Evolutionary conservation across 2,888 invertebrate genomes (phyloP), one percentile per base, ranked within the genome.

Genomic region (Drosophila differens): DNA sequence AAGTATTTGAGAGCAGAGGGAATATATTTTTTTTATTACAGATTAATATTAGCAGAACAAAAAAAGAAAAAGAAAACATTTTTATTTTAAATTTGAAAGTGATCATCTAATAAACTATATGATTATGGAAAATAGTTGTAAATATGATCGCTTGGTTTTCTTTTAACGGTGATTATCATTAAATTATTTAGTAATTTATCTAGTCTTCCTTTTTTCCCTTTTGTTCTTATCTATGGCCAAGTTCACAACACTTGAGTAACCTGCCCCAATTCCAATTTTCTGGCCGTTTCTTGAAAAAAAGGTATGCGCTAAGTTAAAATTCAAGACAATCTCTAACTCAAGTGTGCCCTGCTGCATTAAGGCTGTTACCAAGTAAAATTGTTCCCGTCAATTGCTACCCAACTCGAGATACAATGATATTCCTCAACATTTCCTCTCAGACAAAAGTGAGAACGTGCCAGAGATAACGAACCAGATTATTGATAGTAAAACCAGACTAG

Each of bases 381-480:
- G n/a, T 14, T 30, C 1, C 6, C 12, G 19, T 33, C 7, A 52
- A 44, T 4, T 22, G 44, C 35, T 54, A 44, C 7, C 54, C 63
- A 53, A 37, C 25, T 37, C 32, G 19, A 25, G 41, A 30, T 61
- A 32, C n/a, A 53, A n/a, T 30, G 14, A 16, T 35, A 59, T 49
- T 49, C 25, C 28, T 28, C 16, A 1, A 19, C 32, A 47, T 41
- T 76, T 80, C 47, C 55, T 19, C 39, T 47, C 51, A 61, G 62
- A 53, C 49, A 60, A 59, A 28, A 63, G n/a, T 52, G 19, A 35
- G 55, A 73, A 89, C 84, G 84, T 85, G 84, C 73, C 71, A n/a
- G 51, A 60, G 84, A 85, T 89, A 67, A 47, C 49, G 10, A 10
- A 22, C 5, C n/a, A 72, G 84, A 89, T 81, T 73, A 73, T 79